A percentile compares a stretch with the other conserved stretches of the same genome.
phyloP scores from a whole-genome alignment of 2,797 vertebrate genomes.

The Cuniculus paca region DNA sequence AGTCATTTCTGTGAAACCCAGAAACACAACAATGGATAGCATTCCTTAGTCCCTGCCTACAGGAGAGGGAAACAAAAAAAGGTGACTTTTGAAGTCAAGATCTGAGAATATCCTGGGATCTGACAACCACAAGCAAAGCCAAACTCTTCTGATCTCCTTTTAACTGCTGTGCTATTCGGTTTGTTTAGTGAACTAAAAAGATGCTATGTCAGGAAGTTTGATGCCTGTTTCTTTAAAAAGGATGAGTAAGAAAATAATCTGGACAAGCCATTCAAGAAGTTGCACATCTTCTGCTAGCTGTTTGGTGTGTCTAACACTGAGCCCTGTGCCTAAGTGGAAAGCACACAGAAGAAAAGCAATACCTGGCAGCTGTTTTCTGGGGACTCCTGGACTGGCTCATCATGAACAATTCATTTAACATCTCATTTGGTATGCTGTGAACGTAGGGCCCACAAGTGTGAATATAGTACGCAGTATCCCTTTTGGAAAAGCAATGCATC shows the following conservation, averaged over 20 bases:
- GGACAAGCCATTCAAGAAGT: background rate
- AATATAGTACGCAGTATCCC: conserved; percentile 4
- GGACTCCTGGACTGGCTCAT: background rate
- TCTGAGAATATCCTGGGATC: background rate
- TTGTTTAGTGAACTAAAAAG: background rate
- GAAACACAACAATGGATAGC: background rate
- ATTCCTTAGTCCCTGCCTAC: background rate
- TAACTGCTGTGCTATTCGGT: background rate
- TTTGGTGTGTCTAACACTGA: background rate
- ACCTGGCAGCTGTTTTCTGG: background rate
- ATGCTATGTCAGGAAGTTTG: background rate
- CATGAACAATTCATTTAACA: background rate
- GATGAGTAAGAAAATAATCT: background rate
- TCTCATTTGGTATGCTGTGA: conserved; percentile 3
- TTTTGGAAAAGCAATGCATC: conserved; percentile 61
- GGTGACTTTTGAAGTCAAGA: background rate
- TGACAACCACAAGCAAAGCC: background rate
- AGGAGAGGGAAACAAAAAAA: background rate
- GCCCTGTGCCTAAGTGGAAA: background rate
- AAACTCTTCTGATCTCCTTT: background rate
- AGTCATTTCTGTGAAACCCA: background rate
- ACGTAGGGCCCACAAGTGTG: background rate
- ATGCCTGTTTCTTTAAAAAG: background rate
- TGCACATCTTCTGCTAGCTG: background rate
- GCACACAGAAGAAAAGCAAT: background rate